These are phyloP conservation scores for Otolemur crassicaudatus DNA, from an alignment of 2,797 vertebrate species.

Conservation along the genomic window DNA sequence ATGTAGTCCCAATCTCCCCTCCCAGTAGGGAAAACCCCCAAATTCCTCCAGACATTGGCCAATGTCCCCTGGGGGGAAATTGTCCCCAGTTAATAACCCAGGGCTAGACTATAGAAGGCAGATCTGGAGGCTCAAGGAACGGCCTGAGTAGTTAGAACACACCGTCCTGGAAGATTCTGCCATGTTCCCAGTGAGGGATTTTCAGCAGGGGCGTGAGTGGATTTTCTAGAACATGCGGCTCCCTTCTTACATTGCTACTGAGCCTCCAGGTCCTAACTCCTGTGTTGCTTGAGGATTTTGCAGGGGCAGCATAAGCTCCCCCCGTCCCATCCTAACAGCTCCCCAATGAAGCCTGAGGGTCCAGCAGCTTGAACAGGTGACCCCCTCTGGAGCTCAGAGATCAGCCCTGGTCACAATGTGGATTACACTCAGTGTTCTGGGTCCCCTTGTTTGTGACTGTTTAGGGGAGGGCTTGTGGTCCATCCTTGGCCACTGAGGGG, in stretches of 20 bases:
- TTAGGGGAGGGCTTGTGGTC: background rate
- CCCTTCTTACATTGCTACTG: background rate
- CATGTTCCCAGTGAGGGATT: background rate
- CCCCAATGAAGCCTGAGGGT: fast-evolving
- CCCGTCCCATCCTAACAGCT: background rate
- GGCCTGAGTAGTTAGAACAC: fast-evolving
- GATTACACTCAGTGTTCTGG: fast-evolving
- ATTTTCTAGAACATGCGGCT: background rate
- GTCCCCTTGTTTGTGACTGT: background rate
- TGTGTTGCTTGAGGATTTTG: too few relatives aligned
- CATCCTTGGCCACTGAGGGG: background rate
- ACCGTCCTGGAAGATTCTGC: background rate
- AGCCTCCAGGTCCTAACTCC: background rate
- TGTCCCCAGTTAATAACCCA: background rate
- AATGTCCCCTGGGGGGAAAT: too few relatives aligned
- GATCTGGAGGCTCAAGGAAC: too few relatives aligned
- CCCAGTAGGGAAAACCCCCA: background rate
- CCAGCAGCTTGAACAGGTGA: too few relatives aligned
- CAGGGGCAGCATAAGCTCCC: too few relatives aligned
- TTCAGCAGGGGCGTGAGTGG: fast-evolving
- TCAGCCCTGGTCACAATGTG: background rate
- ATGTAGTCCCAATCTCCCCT: too few relatives aligned
- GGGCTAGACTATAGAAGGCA: background rate
- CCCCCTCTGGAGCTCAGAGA: fast-evolving
- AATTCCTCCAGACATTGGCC: background rate